Base-by-base conservation (phyloP, 2,797 vertebrate genomes). In the Euphonia xanthogaster region DNA sequence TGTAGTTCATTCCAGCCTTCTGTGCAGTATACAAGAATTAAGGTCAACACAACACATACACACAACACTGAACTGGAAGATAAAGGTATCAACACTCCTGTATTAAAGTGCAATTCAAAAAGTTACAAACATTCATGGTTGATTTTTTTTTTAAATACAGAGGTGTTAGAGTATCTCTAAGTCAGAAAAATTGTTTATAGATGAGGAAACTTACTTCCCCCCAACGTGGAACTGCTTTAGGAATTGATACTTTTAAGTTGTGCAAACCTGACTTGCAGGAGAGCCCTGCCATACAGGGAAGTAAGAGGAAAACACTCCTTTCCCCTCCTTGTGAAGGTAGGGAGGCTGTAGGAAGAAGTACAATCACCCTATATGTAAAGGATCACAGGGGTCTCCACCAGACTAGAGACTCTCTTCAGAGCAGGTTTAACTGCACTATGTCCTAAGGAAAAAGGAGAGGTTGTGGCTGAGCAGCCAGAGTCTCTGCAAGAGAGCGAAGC, bases 101-200 rank as follows among this genome's bases (percentile, higher is more conserved):
- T 97, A 97, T 97, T 97, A 97, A 97, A 97, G 97, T 97, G 97
- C 97, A 97, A 66, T 92, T 92, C 76, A 90, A 87, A 94, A 94
- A 93, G 66, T 97, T 95, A 97, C 85, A 97, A 96, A 97, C 82
- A 94, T 95, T 95, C 73, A 84, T 60, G 24, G 61, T 44, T 92
- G 63, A 15, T 55, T 77, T 77, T 66, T 72, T 81, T 82, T 61
- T 79, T 48, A 67, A 93, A 93, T 88, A 93, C 58, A 95, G 83
- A 93, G 20, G 77, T 58, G 30, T 70, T 71, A 90, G 73, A 92
- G 4, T 80, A 77, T 91, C 47, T 93, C 80, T 53, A 82, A 87
- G 33, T 91, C 42, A 50, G 66, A 68, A 89, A 80, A 73, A 14
- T 33, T 47, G 12, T 86, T 94, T 79, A 72, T 42, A 95, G 71